These are phyloP conservation scores for Clivina fossor DNA, from an alignment of 2,888 invertebrate genomes.

Conservation along the genomic window DNA sequence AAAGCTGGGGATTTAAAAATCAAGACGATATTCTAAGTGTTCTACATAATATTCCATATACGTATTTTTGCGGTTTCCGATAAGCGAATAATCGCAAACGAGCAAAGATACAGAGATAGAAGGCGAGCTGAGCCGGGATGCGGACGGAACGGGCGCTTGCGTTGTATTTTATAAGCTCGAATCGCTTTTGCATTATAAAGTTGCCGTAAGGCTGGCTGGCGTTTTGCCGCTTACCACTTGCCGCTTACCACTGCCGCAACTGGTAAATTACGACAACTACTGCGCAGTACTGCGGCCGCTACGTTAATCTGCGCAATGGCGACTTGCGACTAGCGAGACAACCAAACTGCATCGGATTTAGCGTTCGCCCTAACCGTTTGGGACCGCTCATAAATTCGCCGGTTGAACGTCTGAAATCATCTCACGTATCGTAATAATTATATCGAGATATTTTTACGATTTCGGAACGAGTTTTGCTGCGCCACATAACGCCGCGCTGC, in stretches of 20 bases:
- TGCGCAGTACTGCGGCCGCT: not conserved
- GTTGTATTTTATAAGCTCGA: slow-evolving; percentile 6
- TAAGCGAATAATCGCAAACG: slow-evolving; percentile 6
- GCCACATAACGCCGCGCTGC: not conserved
- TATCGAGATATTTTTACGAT: slow-evolving; percentile 24
- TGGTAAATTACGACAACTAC: not conserved
- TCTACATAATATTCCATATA: too few species aligned
- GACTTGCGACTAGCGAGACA: not conserved
- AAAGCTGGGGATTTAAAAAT: too few species aligned
- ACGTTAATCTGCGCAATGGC: not conserved
- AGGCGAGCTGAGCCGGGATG: not conserved
- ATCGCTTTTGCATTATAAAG: slow-evolving; percentile 13
- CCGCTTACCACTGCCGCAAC: not conserved
- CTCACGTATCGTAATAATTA: slow-evolving; percentile 23
- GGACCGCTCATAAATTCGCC: slow-evolving; percentile 16
- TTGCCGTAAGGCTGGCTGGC: not conserved
- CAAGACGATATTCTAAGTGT: too few species aligned
- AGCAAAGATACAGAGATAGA: slow-evolving; percentile 1
- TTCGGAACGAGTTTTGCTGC: slow-evolving; percentile 3
- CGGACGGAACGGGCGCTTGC: not conserved
- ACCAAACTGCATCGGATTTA: not conserved
- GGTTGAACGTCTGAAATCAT: slow-evolving; percentile 1
- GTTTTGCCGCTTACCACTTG: not conserved
- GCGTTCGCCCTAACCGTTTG: not conserved
- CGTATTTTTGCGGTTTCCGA: too few species aligned